Conservation (phyloP, 2,888 invertebrate genomes). For the Agrilus mali region DNA sequence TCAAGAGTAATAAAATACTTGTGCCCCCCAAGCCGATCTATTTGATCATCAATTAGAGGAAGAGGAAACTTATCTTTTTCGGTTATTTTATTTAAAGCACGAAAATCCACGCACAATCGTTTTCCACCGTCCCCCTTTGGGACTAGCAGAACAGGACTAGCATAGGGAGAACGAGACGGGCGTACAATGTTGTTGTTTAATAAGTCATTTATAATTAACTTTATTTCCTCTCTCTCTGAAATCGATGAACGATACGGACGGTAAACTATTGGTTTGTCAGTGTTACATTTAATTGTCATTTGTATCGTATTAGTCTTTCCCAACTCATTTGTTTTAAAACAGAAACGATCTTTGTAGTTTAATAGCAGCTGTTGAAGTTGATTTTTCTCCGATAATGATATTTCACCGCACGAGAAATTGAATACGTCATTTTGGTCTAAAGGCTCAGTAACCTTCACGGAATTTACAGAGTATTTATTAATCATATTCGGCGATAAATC, state of each 20-base stretch:
- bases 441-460: not conserved
- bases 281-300: conserved; percentile 3
- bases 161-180: conserved; percentile 1
- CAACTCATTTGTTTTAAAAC: conserved; percentile 2
- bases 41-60: conserved; percentile 3
- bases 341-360: conserved; percentile 5
- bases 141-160: conserved; percentile 3
- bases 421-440: not conserved
- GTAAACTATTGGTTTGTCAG: conserved; percentile 4
- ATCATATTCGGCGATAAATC: not conserved
- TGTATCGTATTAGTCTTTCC: conserved; percentile 3
- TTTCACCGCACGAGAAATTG: not conserved
- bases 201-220: not conserved
- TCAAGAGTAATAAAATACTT: conserved; percentile 2
- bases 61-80: conserved; percentile 3
- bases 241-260: conserved; percentile 1
- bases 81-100: conserved; percentile 2
- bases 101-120: too few relatives aligned
- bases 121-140: conserved; percentile 1
- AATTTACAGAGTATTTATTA: conserved; percentile 1
- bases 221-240: not conserved
- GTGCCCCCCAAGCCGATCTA: not conserved
- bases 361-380: conserved; percentile 6
- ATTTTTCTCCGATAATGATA: conserved; percentile 2
- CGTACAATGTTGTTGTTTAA: conserved; percentile 1